Evolutionary conservation across 2,888 invertebrate genomes (phyloP), one percentile per base, ranked within the genome.

Genomic region (Mesorhabditis spiculigera): DNA sequence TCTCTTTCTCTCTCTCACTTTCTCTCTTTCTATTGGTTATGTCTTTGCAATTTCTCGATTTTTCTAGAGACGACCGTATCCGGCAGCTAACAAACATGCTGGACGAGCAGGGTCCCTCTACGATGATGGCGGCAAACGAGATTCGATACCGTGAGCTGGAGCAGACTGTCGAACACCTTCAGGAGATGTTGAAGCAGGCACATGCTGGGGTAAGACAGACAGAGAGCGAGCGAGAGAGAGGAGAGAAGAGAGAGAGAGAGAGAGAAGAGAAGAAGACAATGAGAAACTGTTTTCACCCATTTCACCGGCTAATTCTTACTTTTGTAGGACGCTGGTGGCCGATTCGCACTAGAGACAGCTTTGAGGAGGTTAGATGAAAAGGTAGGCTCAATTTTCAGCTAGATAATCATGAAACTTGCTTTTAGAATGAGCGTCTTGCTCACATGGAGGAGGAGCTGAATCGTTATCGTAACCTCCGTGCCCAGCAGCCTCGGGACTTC

Each of bases 391-490:
- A 70, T 68, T 10, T 65, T 10, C 16, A n/a, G 43, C 13, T 43
- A n/a, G 6, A 45, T 43, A 6, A 10, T 6, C 68, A n/a, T 43
- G 10, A 10, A 16, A 13, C 2, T 28, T 50, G 64, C 71, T 73
- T 91, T 84, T 91, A 93, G 91, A 93, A 93, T 88, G 91, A 92
- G 86, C 90, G 93, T 88, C 93, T 93, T 88, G 90, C 91, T 86
- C 92, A 92, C 78, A 90, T 94, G 88, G 93, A 94, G 90, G 91
- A 91, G 4, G 85, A 86, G 62, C 44, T 86, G 66, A 71, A 75
- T 28, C 63, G 77, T 63, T 67, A 82, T 63, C 67, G 82, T 10
- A 68, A 76, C 45, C 69, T 64, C 43, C 44, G 74, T 16, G 66
- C 67, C 13, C 69, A 69, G 10, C 74, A 79, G 65, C 81, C 84